Evolutionary conservation across 2,113 vertebrate genomes (phyloP).

Genomic region (Bagarius yarrelli): DNA sequence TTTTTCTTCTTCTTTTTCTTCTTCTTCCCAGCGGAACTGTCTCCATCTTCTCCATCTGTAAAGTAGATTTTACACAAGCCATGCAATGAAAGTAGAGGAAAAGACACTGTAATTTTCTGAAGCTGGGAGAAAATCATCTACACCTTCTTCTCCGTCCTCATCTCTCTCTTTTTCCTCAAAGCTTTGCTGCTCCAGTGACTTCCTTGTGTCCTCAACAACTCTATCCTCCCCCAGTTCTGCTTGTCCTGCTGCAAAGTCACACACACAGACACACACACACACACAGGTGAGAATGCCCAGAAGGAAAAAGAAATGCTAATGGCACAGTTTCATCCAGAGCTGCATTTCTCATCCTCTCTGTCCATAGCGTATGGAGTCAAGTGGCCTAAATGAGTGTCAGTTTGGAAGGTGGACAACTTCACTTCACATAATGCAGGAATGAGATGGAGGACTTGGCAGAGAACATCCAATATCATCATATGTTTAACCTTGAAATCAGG

Average conservation of each 20-base stretch:
- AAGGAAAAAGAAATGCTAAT: conserved; percentile 47
- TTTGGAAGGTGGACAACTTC: conserved; percentile 22
- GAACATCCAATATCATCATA: conserved; percentile 13
- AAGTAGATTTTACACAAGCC: background rate
- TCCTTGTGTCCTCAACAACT: conserved; percentile 71
- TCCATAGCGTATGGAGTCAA: background rate
- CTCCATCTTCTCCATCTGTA: conserved; percentile 69
- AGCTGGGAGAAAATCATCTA: no score
- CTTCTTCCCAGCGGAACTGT: conserved; percentile 66
- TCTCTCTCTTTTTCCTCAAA: conserved; percentile 87
- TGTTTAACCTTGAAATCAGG: conserved; percentile 35
- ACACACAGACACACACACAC: conserved; percentile 28
- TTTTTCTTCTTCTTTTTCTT: conserved; percentile 76
- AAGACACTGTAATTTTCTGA: background rate
- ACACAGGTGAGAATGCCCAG: conserved; percentile 45
- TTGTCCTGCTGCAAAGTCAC: conserved; percentile 68
- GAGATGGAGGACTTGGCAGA: conserved; percentile 37
- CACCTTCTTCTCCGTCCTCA: conserved; percentile 89
- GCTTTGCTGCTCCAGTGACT: conserved; percentile 83
- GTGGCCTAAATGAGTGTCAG: conserved; percentile 11
- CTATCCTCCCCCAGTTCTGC: conserved; percentile 80
- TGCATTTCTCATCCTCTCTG: conserved; percentile 6
- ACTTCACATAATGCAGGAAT: conserved; percentile 34
- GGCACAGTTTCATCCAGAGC: conserved; percentile 38
- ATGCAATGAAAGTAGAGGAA: background rate